Percentiles rank a stretch among this genome's conserved stretches.
phyloP scores from a whole-genome alignment of 2,888 invertebrate species.

The Suillia variegata region DNA sequence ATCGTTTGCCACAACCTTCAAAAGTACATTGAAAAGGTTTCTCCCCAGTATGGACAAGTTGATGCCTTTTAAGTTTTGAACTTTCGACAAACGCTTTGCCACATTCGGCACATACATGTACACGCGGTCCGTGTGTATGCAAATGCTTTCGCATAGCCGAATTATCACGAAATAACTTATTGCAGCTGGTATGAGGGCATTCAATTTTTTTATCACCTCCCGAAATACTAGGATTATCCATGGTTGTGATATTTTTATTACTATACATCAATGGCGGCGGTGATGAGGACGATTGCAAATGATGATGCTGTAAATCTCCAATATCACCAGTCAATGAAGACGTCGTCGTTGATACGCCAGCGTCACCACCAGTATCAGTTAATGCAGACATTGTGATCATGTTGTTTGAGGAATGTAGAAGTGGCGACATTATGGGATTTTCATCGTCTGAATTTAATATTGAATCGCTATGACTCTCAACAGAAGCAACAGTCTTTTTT shows the following conservation, averaged over 20 bases:
- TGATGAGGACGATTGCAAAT: constrained; percentile 14
- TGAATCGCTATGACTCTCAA: background rate
- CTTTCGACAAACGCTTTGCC: constrained; percentile 98
- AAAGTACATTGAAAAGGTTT: constrained; percentile 98
- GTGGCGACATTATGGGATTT: background rate
- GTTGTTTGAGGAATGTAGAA: constrained; percentile 15
- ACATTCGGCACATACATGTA: constrained; percentile 97
- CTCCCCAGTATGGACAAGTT: constrained; percentile 96
- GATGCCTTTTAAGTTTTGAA: constrained; percentile 94
- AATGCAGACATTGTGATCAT: constrained; percentile 13
- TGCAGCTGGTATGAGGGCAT: constrained; percentile 96
- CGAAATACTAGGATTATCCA: background rate
- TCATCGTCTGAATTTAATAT: background rate
- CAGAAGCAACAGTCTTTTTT: constrained; percentile 26
- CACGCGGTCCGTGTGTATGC: constrained; percentile 95
- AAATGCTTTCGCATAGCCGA: constrained; percentile 97
- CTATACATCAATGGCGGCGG: constrained; percentile 20
- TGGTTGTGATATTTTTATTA: background rate
- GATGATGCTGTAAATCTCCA: constrained; percentile 3
- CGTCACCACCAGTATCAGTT: constrained; percentile 5
- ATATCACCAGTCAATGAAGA: constrained; percentile 5
- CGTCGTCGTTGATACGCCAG: too few species aligned
- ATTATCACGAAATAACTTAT: constrained; percentile 96
- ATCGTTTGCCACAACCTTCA: constrained; percentile 96
- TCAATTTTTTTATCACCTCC: constrained; percentile 62